Percentiles rank a stretch among this genome's conserved stretches.
phyloP scores from a whole-genome alignment of 2,797 vertebrate genomes.

The Cyclura pinguis region DNA sequence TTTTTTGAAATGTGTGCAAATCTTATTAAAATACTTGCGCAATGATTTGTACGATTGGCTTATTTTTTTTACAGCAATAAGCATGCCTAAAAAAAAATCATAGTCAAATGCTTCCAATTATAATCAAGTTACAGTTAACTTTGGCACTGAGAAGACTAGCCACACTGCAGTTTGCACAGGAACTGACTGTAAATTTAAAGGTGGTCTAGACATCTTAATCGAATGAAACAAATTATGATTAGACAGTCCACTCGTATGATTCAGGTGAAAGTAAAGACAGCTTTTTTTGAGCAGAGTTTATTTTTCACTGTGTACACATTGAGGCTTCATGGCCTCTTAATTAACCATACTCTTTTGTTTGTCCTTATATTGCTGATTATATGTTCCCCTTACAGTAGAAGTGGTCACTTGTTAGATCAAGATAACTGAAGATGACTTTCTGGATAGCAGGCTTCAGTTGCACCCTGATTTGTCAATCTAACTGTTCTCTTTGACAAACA shows the following conservation, averaged over 20 bases:
- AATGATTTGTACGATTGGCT: slow-evolving; percentile 87
- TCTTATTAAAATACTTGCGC: slow-evolving; percentile 99
- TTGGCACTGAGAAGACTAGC: slow-evolving; percentile 84
- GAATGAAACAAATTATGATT: slow-evolving; percentile 75
- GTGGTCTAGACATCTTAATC: slow-evolving; percentile 61
- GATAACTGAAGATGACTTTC: slow-evolving; percentile 50
- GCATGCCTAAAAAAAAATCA: slow-evolving; percentile 87
- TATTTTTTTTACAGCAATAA: slow-evolving; percentile 97
- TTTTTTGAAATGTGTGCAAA: slow-evolving; percentile 99
- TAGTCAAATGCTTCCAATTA: slow-evolving; percentile 88
- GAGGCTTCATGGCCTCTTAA: slow-evolving; percentile 72
- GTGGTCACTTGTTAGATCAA: slow-evolving; percentile 60
- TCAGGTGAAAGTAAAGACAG: slow-evolving; percentile 65
- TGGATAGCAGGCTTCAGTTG: slow-evolving; percentile 41
- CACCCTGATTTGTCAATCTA: slow-evolving; percentile 46
- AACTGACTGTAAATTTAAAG: slow-evolving; percentile 64
- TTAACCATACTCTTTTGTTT: slow-evolving; percentile 64
- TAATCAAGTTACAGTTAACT: slow-evolving; percentile 85
- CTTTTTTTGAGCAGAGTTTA: slow-evolving; percentile 63
- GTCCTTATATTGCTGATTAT: slow-evolving; percentile 52
- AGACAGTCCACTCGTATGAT: slow-evolving; percentile 63
- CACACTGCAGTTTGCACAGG: slow-evolving; percentile 76
- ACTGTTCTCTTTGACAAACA: slow-evolving; percentile 41
- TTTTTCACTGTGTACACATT: slow-evolving; percentile 75
- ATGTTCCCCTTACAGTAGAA: slow-evolving; percentile 68